Evolutionary conservation across 2,797 vertebrate species (phyloP).

Genomic region (Aldrovandia affinis): DNA sequence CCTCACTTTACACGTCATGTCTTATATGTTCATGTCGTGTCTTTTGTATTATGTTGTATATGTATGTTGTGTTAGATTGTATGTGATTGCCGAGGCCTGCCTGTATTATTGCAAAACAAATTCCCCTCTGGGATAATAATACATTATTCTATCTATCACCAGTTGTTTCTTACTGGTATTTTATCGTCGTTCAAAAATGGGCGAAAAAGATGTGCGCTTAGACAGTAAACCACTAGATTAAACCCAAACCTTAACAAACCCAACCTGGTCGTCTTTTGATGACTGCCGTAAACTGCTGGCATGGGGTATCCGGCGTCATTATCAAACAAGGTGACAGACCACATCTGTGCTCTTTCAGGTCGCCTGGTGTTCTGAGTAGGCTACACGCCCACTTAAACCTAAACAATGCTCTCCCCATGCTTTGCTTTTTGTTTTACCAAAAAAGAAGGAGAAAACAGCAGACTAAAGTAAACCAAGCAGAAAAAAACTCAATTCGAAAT

Average conservation of each 20-base stretch:
- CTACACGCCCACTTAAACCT: background rate
- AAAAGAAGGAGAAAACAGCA: slow-evolving; percentile 53
- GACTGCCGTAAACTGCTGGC: background rate
- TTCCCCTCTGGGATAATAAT: no score
- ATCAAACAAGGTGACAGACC: background rate
- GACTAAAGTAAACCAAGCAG: slow-evolving; percentile 46
- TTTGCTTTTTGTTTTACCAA: slow-evolving; percentile 36
- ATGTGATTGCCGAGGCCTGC: no score
- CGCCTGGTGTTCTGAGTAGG: background rate
- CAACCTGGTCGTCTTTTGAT: background rate
- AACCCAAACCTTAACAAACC: background rate
- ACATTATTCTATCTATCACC: no score
- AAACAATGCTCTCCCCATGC: slow-evolving; percentile 6
- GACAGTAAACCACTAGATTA: no score
- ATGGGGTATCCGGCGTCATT: background rate
- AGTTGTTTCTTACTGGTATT: background rate
- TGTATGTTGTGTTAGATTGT: no score
- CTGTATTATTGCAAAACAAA: no score
- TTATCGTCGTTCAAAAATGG: background rate
- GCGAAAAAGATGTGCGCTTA: background rate
- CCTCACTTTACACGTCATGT: no score
- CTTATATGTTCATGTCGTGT: no score
- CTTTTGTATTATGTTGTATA: no score
- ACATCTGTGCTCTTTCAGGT: background rate
- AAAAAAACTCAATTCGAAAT: slow-evolving; percentile 51